These are phyloP conservation scores for Eudorcas thomsonii DNA, from an alignment of 2,113 vertebrate species.

Conservation along the genomic window DNA sequence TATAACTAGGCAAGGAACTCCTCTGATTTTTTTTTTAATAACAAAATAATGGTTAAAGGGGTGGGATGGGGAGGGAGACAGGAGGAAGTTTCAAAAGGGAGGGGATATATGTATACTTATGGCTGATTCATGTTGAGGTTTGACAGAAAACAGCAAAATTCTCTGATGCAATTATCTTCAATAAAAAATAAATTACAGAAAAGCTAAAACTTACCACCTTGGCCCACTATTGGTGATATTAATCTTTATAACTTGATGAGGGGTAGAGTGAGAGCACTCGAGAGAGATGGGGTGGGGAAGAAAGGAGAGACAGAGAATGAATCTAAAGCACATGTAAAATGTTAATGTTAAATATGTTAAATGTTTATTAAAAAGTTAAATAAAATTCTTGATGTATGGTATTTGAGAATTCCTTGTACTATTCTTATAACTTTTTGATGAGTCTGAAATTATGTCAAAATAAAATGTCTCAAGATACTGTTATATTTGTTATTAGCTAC, in stretches of 20 bases:
- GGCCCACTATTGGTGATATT: background rate
- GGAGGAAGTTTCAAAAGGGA: background rate
- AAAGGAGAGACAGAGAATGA: too few species aligned
- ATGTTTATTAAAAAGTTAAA: background rate
- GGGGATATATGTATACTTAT: background rate
- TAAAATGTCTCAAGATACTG: background rate
- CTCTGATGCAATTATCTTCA: background rate
- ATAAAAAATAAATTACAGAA: background rate
- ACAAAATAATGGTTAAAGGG: background rate
- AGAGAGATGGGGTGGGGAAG: background rate
- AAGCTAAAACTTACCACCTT: background rate
- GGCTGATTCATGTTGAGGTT: background rate
- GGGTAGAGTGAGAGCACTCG: background rate
- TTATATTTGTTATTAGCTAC: conserved; percentile 20
- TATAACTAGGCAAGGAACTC: background rate
- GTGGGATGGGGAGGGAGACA: background rate
- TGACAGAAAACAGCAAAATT: background rate
- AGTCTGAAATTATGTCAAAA: conserved; percentile 7
- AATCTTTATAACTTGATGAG: background rate
- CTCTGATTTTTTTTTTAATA: background rate
- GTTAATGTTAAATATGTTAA: background rate
- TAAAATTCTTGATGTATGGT: background rate
- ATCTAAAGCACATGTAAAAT: background rate
- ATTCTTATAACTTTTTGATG: background rate
- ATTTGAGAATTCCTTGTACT: conserved; percentile 1